phyloP scores from a whole-genome alignment of 2,113 vertebrate genomes.

The Neolamprologus ventralis region DNA sequence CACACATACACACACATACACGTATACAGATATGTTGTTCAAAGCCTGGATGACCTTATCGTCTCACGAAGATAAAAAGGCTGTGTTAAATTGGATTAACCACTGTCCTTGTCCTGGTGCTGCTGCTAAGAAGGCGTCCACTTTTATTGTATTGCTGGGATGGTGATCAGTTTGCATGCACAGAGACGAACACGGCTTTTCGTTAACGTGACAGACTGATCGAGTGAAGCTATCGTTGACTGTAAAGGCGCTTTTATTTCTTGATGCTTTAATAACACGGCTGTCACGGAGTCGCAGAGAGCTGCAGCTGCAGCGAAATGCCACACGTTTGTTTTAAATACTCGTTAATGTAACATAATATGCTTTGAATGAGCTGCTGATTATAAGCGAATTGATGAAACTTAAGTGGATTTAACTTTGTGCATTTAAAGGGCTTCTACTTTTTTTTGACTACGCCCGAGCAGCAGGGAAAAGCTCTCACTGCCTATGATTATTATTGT shows the following conservation, averaged over 20 bases:
- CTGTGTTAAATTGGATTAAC: constrained; percentile 50
- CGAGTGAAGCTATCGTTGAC: neutral
- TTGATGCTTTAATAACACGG: neutral
- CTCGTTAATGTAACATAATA: neutral
- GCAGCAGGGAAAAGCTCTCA: neutral
- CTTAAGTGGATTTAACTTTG: neutral
- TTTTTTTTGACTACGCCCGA: neutral
- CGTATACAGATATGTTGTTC: neutral
- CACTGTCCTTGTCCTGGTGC: constrained; percentile 3
- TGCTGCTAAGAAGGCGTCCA: constrained; percentile 1
- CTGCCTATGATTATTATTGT: neutral
- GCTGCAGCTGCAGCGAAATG: neutral
- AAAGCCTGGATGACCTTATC: constrained; percentile 34
- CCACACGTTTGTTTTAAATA: neutral
- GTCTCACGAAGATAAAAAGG: constrained; percentile 23
- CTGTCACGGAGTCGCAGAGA: neutral
- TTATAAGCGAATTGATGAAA: neutral
- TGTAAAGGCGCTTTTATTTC: constrained; percentile 20
- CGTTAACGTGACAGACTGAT: neutral
- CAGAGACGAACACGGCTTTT: neutral
- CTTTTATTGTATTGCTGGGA: neutral
- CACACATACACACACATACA: neutral
- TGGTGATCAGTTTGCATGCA: neutral
- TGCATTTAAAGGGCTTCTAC: neutral
- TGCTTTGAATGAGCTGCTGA: neutral